Base-by-base conservation (phyloP, 92 coral and sea anemone species). In the Porites evermanni region DNA sequence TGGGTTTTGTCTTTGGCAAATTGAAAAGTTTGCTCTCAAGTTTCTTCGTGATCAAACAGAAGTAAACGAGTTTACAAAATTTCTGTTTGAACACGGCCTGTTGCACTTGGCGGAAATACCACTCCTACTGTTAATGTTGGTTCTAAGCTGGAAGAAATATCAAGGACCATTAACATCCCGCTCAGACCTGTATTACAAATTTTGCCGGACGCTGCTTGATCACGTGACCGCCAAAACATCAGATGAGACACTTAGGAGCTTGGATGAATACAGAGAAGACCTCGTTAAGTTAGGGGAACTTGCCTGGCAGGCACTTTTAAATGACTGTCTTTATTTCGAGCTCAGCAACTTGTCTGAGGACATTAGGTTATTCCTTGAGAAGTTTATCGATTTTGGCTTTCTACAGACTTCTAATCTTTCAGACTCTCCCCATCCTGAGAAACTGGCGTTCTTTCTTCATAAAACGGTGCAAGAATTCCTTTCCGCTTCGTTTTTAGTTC, bases 401-500 rank as follows among this genome's bases (percentile, higher is more conserved):
- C 75, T 76, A 2, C 72, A 72, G 52, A 14, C 44, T 67, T 72
- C 61, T 52, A 17, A 67, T 8, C 54, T 20, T 58, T 63, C 67
- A 16, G 18, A 20, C 20, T 56, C 16, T 56, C 19, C 21, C 18
- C 19, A 10, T 24, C 79, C 47, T 54, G 67, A 75, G 51, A 21
- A 84, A 47, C 65, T 67, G 19, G 67, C 67, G 2, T 75, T 26
- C 20, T 84, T 84, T 53, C 74, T 75, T 1, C 88, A 84, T 18
- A 84, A 84, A 58, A n/a, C 88, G n/a, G 63, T 84, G 6, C 88
- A 84, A 51, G 88, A 84, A 38, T 84, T 74, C 38, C 51, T 76
- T 1, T 66, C 88, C 8, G 88, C 88, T 26, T 74, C 74, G 82
- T 84, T 54, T 59, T 66, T 84, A 20, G 82, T 67, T 32, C 67